Conservation (phyloP, 2,797 vertebrate genomes). For the Urophycis tenuis region DNA sequence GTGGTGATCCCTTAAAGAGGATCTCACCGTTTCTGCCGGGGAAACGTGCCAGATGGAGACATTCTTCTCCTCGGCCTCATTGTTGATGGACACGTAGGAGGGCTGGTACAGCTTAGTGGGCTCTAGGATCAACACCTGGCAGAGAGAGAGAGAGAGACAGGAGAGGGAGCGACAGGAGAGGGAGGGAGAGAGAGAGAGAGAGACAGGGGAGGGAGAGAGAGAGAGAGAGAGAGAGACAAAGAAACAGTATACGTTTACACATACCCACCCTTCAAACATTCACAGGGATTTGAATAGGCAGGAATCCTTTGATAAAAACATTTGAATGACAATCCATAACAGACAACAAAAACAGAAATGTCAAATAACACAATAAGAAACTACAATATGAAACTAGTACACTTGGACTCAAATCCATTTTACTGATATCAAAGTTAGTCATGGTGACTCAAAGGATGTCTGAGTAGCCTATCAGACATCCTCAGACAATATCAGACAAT, state of each 20-base stretch:
- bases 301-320: too few species aligned
- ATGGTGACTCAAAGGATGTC: neutral
- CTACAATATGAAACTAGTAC: too few species aligned
- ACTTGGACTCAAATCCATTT: neutral
- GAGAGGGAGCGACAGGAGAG: neutral
- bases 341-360: too few species aligned
- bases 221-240: neutral
- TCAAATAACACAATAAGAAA: too few species aligned
- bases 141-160: neutral
- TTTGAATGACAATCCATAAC: too few species aligned
- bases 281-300: neutral
- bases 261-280: neutral
- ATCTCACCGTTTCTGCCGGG: conserved; percentile 81
- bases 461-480: neutral
- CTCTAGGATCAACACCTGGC: conserved; percentile 89
- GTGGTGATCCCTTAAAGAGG: neutral
- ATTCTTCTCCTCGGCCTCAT: conserved; percentile 85
- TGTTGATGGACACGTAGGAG: conserved; percentile 91
- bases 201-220: neutral
- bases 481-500: too few species aligned
- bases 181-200: neutral
- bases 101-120: conserved; percentile 91
- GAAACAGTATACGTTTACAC: neutral
- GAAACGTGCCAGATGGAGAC: conserved; percentile 92
- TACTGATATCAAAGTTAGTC: neutral